These are phyloP conservation scores for Ceyx melanurus DNA, from an alignment of 2,113 vertebrate species.

Conservation along the genomic window DNA sequence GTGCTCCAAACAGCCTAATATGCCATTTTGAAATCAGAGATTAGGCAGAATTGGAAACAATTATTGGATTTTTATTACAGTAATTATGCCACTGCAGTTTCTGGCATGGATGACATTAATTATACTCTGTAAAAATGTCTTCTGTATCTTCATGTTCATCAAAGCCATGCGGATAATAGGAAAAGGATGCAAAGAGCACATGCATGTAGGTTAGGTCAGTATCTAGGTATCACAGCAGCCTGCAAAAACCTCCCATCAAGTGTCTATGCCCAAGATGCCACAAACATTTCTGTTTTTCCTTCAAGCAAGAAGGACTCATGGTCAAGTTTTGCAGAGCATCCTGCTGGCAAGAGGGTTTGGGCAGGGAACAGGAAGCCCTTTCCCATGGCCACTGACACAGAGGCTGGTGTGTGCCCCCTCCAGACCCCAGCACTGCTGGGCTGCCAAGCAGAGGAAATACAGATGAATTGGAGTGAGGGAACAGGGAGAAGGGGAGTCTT, in stretches of 20 bases:
- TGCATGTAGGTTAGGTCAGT: background rate
- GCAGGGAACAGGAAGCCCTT: accelerated
- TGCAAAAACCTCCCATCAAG: background rate
- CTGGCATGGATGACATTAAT: slow-evolving; percentile 8
- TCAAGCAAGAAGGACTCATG: background rate
- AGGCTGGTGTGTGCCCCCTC: accelerated
- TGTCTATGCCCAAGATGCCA: too few relatives aligned
- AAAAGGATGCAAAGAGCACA: background rate
- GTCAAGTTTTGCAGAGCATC: background rate
- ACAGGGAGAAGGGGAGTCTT: background rate
- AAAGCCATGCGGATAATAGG: background rate
- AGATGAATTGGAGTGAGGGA: background rate
- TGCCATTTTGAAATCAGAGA: background rate
- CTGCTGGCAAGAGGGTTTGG: background rate
- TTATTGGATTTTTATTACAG: background rate
- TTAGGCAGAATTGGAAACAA: background rate
- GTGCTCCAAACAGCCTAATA: background rate
- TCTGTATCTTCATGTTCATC: background rate
- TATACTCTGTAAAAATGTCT: background rate
- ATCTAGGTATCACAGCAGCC: background rate
- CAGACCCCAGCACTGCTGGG: accelerated
- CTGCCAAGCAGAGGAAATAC: accelerated
- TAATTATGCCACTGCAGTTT: slow-evolving; percentile 10
- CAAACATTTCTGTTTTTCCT: background rate
- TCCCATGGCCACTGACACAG: accelerated